Base-by-base conservation (phyloP, 2,797 vertebrate genomes). In the Acipenser oxyrinchus region DNA sequence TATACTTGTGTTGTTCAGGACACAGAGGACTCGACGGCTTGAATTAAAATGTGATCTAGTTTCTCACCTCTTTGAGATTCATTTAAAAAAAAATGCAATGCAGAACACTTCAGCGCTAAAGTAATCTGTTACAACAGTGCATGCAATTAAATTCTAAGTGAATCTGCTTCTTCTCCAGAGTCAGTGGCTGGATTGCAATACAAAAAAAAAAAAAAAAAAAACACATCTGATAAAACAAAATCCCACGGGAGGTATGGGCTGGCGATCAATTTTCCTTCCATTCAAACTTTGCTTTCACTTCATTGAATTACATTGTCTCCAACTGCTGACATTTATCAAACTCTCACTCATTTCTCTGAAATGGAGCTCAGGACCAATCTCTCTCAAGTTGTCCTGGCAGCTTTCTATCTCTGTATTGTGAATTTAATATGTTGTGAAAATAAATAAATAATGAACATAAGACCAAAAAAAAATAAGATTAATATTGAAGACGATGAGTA, bases 241-340 rank as follows among this genome's bases (percentile, higher is more conserved):
- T 77, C 80, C 75, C 73, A 74, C 7, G 61, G 71, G 79, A 83
- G 51, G 76, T 1, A 68, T 58, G 69, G 52, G 63, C 60, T 69
- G 72, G 79, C 81, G 71, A 84, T 86, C 82, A 77, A 84, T 84
- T 83, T 86, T 81, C 75, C 71, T 72, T 75, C 81, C 77, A 72
- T 78, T 81, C 63, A 73, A 82, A 82, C 70, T 67, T 68, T 13
- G 67, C 63, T 73, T 73, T 76, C 68, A 63, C 61, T 81, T 63
- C 75, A 77, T 13, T 78, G 65, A 76, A 79, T 82, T 76, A 76
- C 23, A 70, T 69, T 77, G 66, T 73, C 75, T 75, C 60, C 51
- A 51, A 74, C 59, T 60, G 65, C 65, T 68, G 18, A 64, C 66
- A 77, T 70, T 73, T 74, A 75, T 71, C 64, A 76, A 76, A 81